These are phyloP conservation scores for Spongilla lacustris DNA, from an alignment of 37 sponge, comb jelly and placozoan species.

Conservation along the genomic window DNA sequence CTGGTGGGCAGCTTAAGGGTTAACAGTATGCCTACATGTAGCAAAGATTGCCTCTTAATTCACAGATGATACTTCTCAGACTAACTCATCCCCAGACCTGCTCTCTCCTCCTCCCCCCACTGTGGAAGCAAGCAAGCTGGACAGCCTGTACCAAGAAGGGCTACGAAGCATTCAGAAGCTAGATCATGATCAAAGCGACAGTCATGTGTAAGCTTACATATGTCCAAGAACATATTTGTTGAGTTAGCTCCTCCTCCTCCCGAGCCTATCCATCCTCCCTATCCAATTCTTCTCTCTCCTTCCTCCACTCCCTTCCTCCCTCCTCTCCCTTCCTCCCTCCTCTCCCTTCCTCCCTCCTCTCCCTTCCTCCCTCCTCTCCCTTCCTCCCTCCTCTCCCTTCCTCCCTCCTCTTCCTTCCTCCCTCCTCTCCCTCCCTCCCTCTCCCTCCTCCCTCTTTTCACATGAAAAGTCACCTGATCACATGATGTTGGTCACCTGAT, in stretches of 20 bases:
- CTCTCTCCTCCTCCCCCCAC: background rate
- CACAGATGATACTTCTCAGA: background rate
- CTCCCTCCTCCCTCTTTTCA: background rate
- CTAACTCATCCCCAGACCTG: background rate
- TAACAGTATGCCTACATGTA: background rate
- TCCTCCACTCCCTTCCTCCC: background rate
- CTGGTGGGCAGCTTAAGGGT: background rate
- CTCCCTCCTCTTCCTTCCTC: background rate
- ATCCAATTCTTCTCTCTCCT: too few species aligned
- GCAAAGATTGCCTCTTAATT: too few species aligned
- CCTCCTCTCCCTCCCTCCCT: background rate
- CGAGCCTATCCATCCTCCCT: too few species aligned
- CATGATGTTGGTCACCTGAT: background rate
- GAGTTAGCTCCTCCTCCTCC: too few species aligned
- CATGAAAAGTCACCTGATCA: background rate
- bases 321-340: too few species aligned
- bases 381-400: slow-evolving; percentile 1
- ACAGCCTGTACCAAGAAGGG: background rate
- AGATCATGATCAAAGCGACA: background rate
- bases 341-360: too few species aligned
- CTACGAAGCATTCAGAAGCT: background rate
- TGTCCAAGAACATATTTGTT: too few species aligned
- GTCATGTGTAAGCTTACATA: too few species aligned
- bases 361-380: background rate
- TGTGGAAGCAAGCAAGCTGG: too few species aligned